These are phyloP conservation scores for Ceratitis capitata DNA, from an alignment of 1,140 invertebrate species.

Conservation along the genomic window DNA sequence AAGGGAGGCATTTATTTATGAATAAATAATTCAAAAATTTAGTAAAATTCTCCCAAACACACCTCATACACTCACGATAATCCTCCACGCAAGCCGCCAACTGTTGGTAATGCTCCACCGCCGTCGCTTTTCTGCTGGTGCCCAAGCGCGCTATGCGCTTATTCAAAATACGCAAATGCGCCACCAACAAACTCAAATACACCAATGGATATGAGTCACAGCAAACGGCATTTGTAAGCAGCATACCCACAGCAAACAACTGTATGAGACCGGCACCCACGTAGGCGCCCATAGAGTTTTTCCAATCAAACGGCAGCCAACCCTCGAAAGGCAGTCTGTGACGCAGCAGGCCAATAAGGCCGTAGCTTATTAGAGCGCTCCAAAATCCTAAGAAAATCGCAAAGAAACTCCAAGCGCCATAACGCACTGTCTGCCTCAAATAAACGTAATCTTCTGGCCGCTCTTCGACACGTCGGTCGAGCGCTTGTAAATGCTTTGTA, in stretches of 20 bases:
- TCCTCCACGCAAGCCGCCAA: not conserved
- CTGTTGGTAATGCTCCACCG: not conserved
- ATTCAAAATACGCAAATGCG: constrained; percentile 3
- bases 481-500: not conserved
- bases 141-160: not conserved
- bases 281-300: not conserved
- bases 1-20: not conserved
- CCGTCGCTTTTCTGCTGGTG: not conserved
- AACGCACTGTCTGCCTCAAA: not conserved
- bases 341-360: not conserved
- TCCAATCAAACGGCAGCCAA: constrained; percentile 22
- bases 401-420: not conserved
- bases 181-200: not conserved
- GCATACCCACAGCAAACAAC: not conserved
- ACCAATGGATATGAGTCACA: not conserved
- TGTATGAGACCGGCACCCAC: not conserved
- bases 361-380: not conserved
- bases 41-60: too few species aligned
- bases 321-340: constrained; percentile 3
- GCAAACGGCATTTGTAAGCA: not conserved
- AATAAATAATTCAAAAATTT: not conserved
- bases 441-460: not conserved
- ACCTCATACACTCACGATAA: not conserved
- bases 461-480: not conserved
- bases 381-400: not conserved